Evolutionary conservation across 2,888 invertebrate species (phyloP).

Genomic region (Chironomus tentans): DNA sequence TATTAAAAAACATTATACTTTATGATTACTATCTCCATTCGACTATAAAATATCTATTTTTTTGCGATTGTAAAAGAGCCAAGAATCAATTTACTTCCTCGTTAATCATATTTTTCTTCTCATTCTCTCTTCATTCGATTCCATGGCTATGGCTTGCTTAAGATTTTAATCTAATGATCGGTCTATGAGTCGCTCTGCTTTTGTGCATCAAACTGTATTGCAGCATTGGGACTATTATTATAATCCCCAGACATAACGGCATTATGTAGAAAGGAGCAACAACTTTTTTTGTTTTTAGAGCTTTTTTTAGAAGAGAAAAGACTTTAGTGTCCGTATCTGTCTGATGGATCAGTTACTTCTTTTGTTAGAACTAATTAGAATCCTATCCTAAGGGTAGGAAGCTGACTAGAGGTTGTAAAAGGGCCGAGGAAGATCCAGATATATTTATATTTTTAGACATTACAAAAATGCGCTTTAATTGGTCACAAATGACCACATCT

Average conservation of each 20-base stretch:
- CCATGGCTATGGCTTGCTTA: neutral
- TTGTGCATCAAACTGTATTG: too few species aligned
- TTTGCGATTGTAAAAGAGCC: neutral
- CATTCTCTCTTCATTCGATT: neutral
- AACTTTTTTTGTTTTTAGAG: too few species aligned
- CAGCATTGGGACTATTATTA: neutral
- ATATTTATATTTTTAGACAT: too few species aligned
- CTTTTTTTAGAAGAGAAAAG: too few species aligned
- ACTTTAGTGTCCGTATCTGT: too few species aligned
- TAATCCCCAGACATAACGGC: neutral
- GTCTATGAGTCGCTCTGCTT: neutral
- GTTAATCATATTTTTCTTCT: slow-evolving; percentile 17
- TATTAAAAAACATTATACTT: neutral
- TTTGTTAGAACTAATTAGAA: too few species aligned
- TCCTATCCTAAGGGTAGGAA: too few species aligned
- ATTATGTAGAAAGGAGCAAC: neutral
- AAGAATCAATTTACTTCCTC: slow-evolving; percentile 20
- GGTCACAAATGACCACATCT: too few species aligned
- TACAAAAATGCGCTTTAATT: too few species aligned
- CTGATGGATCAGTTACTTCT: too few species aligned
- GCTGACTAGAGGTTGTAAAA: too few species aligned
- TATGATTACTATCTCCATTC: neutral
- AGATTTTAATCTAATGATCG: neutral
- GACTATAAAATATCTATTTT: neutral
- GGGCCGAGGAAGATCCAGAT: too few species aligned